These are phyloP conservation scores for Calliopsis andreniformis DNA, from an alignment of 1,140 invertebrate species.

Conservation along the genomic window DNA sequence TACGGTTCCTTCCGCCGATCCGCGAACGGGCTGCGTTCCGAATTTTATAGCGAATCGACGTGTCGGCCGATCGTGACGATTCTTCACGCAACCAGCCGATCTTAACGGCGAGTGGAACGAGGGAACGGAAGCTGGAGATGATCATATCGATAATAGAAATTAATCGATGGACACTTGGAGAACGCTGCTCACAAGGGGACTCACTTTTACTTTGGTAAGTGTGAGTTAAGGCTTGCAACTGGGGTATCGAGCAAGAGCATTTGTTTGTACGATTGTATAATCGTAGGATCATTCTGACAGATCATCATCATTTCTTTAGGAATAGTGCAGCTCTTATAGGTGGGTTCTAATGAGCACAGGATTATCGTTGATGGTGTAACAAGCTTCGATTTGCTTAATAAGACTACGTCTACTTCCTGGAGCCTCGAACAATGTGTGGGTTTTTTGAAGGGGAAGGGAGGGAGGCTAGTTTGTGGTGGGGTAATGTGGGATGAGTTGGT, in stretches of 20 bases:
- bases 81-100: constrained; percentile 24
- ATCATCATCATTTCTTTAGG: constrained; percentile 9
- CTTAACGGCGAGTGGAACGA: not conserved
- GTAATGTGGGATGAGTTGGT: no score
- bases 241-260: not conserved
- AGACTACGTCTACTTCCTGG: not conserved
- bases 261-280: constrained; percentile 1
- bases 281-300: constrained; percentile 12
- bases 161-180: no score
- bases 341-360: not conserved
- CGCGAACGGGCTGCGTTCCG: not conserved
- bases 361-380: not conserved
- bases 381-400: constrained; percentile 8
- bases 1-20: constrained; percentile 20
- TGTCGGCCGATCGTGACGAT: constrained; percentile 14
- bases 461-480: no score
- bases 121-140: not conserved
- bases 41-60: constrained; percentile 34
- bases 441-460: no score
- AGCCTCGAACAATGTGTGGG: no score
- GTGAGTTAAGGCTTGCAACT: no score
- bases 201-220: not conserved
- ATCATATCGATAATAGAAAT: not conserved
- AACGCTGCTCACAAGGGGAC: no score
- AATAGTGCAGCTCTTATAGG: not conserved